These are phyloP conservation scores for Amyelois transitella DNA, from an alignment of 1,140 invertebrate genomes.

Conservation along the genomic window DNA sequence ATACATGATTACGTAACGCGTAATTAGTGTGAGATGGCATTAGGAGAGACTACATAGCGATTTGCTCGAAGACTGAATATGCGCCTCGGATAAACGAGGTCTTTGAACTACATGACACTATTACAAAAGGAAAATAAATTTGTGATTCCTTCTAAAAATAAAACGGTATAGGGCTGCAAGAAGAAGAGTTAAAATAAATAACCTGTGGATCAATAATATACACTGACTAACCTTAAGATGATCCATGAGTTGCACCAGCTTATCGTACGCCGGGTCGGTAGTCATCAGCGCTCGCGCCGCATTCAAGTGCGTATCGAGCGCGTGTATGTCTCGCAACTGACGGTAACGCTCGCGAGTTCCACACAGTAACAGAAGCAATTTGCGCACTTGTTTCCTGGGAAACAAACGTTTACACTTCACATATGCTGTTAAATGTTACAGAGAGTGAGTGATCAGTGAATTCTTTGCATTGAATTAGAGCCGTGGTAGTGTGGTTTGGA, in stretches of 20 bases:
- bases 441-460: neutral
- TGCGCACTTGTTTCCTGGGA: slow-evolving; percentile 83
- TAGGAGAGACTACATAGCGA: no score
- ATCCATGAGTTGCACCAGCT: slow-evolving; percentile 93
- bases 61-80: no score
- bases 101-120: no score
- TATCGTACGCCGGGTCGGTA: slow-evolving; percentile 86
- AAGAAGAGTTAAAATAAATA: no score
- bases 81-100: no score
- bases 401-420: neutral
- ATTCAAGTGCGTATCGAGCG: slow-evolving; percentile 87
- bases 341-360: slow-evolving; percentile 97
- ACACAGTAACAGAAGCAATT: slow-evolving; percentile 93
- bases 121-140: no score
- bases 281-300: slow-evolving; percentile 74
- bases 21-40: no score
- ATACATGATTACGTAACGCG: no score
- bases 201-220: neutral
- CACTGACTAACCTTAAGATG: slow-evolving; percentile 83
- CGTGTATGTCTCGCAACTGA: slow-evolving; percentile 93
- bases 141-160: no score
- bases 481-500: neutral
- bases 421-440: neutral
- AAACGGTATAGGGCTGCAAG: no score
- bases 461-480: neutral